Evolutionary conservation across 1,140 invertebrate genomes (phyloP), one percentile per base, ranked within the genome.

Genomic region (Ceratina calcarata): DNA sequence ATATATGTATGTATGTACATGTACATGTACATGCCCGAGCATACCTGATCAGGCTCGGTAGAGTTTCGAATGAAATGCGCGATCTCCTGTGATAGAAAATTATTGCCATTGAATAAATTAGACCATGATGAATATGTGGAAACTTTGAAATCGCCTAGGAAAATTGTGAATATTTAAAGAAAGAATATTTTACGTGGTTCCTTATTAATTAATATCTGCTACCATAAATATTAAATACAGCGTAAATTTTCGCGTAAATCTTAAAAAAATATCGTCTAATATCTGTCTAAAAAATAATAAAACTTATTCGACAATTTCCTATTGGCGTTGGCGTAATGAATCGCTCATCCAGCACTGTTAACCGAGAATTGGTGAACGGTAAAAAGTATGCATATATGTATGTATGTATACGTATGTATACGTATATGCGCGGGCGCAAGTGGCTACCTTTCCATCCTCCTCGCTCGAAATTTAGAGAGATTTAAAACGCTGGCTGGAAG

Each of bases 401-500:
- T 10, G 37, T 3, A 45, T 45, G 37, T 45, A 45, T 45, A 66
- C 62, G 7, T 45, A 24, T 4, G 16, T 22, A 57, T 32, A 70
- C 51, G 51, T 16, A 6, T 27, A 8, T 8, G 60, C 27, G 20
- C n/a, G 32, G 20, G 16, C 60, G 32, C 68, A 57, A 72, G 76
- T 72, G 69, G 58, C 75, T 20, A 72, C 51, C 60, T 55, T 65
- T 78, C 69, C 32, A 53, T 72, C 76, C 69, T 57, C 4, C 68
- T 55, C 76, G 32, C n/a, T 65, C 18, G 78, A 79, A 73, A 79
- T 73, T 73, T 73, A 73, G 71, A 61, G 78, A 79, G 78, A 79
- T 79, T 79, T 79, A 79, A 79, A 79, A 79, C 70, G 71, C 78
- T 73, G 45, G 78, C 83, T 80, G 64, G 83, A 85, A 85, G 83